Evolutionary conservation across 2,888 invertebrate species (phyloP).

Genomic region (Stenolophus ochropezus): DNA sequence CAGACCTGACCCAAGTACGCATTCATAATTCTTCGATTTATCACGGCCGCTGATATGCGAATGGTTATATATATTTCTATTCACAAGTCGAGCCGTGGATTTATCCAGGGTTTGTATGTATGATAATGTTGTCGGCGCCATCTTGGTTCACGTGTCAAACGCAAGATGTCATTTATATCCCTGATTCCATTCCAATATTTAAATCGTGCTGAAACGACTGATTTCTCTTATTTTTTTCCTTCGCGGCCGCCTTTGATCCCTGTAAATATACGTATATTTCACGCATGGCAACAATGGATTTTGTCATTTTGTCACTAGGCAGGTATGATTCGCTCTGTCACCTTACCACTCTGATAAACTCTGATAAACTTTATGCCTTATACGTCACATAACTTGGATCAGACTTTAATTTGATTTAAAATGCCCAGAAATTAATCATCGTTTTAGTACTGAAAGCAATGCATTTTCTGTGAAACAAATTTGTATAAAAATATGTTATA

Average conservation of each 20-base stretch:
- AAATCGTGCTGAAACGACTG: slow-evolving; percentile 63
- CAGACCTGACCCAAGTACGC: slow-evolving; percentile 60
- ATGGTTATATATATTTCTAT: slow-evolving; percentile 63
- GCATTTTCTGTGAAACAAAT: too few species aligned
- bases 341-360: not conserved
- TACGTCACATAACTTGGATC: too few species aligned
- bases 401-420: too few species aligned
- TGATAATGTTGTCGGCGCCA: slow-evolving; percentile 38
- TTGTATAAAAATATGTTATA: too few species aligned
- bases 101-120: slow-evolving; percentile 43
- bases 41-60: slow-evolving; percentile 64
- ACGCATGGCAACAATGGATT: slow-evolving; percentile 49
- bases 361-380: too few species aligned
- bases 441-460: too few species aligned
- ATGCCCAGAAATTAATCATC: too few species aligned
- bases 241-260: slow-evolving; percentile 51
- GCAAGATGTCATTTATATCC: slow-evolving; percentile 66
- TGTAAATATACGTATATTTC: slow-evolving; percentile 59
- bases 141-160: slow-evolving; percentile 64
- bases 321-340: slow-evolving; percentile 22
- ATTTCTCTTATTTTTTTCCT: slow-evolving; percentile 61
- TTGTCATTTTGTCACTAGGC: slow-evolving; percentile 17
- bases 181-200: slow-evolving; percentile 63
- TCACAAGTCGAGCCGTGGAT: slow-evolving; percentile 52
- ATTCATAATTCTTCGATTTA: slow-evolving; percentile 65